Conservation (phyloP, 2,888 invertebrate species). For the Orthosia gothica region DNA sequence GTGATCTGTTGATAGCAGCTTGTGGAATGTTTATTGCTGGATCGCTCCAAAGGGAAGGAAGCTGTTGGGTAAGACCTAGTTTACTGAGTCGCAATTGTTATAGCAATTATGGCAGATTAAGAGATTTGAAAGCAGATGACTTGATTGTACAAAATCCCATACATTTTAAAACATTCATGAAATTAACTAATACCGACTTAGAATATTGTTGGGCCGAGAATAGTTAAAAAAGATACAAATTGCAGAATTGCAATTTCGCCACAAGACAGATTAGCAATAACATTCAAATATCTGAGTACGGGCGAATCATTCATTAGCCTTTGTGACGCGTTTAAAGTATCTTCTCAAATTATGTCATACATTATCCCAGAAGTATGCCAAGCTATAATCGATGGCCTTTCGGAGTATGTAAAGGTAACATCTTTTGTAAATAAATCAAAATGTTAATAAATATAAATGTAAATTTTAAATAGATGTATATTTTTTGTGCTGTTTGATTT, state of each 20-base stretch:
- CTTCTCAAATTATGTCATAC: conserved; percentile 40
- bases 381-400: conserved; percentile 28
- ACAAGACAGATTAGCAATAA: no score
- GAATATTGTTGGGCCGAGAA: conserved; percentile 1
- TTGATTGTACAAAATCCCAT: conserved; percentile 34
- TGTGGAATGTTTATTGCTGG: conserved; percentile 27
- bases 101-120: conserved; percentile 44
- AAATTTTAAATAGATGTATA: background rate
- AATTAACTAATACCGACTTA: conserved; percentile 2
- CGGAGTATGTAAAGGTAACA: conserved; percentile 14
- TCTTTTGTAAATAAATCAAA: conserved; percentile 1
- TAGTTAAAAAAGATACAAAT: background rate
- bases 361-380: conserved; percentile 44
- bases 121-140: conserved; percentile 45
- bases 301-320: conserved; percentile 47
- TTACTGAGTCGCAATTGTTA: conserved; percentile 54
- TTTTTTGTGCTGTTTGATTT: conserved; percentile 2
- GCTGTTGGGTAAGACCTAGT: conserved; percentile 52
- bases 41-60: conserved; percentile 40
- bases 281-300: conserved; percentile 40
- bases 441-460: conserved; percentile 2
- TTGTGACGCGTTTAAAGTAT: conserved; percentile 43
- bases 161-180: background rate
- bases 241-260: no score
- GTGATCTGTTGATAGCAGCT: no score